phyloP scores from a whole-genome alignment of 2,888 invertebrate genomes.

The Perizoma affinitatum region DNA sequence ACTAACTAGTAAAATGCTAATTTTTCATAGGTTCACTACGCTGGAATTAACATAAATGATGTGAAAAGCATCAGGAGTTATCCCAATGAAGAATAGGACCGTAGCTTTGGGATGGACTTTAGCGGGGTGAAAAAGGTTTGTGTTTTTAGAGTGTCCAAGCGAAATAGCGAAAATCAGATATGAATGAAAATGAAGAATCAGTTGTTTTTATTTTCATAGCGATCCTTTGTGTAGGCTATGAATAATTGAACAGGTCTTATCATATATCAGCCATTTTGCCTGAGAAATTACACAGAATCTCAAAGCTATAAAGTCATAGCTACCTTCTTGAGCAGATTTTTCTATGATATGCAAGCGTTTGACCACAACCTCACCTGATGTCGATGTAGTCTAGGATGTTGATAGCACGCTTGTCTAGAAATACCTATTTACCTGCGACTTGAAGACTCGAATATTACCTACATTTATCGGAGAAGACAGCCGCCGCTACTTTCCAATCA shows the following conservation, averaged over 20 bases:
- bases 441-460: no score
- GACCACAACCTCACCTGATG: no score
- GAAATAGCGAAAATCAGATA: background rate
- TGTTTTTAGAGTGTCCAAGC: background rate
- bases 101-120: constrained; percentile 63
- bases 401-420: no score
- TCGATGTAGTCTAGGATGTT: no score
- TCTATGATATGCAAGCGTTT: no score
- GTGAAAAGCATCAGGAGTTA: constrained; percentile 48
- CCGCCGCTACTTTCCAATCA: background rate
- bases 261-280: no score
- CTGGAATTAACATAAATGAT: constrained; percentile 49
- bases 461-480: no score
- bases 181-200: no score
- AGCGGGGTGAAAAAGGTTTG: constrained; percentile 61
- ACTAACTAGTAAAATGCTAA: background rate
- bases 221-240: background rate
- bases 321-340: no score
- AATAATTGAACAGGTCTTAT: background rate
- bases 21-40: constrained; percentile 49
- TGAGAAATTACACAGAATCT: no score
- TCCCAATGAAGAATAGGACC: constrained; percentile 25
- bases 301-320: no score
- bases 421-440: no score
- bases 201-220: background rate